Evolutionary conservation across 92 coral and sea anemone genomes (phyloP), one percentile per base, ranked within the genome.

Genomic region (Phymanthus crucifer): DNA sequence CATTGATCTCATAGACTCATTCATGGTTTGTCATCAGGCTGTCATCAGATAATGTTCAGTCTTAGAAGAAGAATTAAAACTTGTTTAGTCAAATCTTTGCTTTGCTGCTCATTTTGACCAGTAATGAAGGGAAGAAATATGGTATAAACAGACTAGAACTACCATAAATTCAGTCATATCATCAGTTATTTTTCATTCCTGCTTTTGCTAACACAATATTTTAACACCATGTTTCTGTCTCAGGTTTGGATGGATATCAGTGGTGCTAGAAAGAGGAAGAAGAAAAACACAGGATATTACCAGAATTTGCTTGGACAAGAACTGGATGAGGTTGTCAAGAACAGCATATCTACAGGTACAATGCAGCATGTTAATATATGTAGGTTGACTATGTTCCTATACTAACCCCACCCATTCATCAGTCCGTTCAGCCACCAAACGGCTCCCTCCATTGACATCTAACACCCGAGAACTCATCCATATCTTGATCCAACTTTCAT

Each of bases 191-290:
- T n/a, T n/a, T 38, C 43, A 38, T 38, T n/a, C n/a, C n/a, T n/a
- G n/a, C n/a, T n/a, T 43, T 43, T 43, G 48, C 2, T 43, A 43
- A 6, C 43, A 38, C 0, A 24, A 0, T 10, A n/a, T n/a, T n/a
- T n/a, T n/a, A n/a, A n/a, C n/a, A 29, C 1, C 14, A 31, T 29
- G 26, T 48, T 72, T 14, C 26, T 43, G 78, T 79, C 16, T 9
- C 64, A 95, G 99, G 99, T 95, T 40, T 95, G 99, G 99, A 86
- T 95, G 87, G 97, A 95, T 57, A 84, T 89, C 1, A 88, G 95
- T 81, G 97, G 97, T 38, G 99, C 99, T 21, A 87, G 94, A 75
- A 95, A 87, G 78, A 95, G 86, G 65, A 88, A 79, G 88, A 88
- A 89, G 66, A 76, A 56, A 73, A 83, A 89, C 75, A 90, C 77